Evolutionary conservation across 2,113 vertebrate genomes (phyloP).

Genomic region (Colius striatus): DNA sequence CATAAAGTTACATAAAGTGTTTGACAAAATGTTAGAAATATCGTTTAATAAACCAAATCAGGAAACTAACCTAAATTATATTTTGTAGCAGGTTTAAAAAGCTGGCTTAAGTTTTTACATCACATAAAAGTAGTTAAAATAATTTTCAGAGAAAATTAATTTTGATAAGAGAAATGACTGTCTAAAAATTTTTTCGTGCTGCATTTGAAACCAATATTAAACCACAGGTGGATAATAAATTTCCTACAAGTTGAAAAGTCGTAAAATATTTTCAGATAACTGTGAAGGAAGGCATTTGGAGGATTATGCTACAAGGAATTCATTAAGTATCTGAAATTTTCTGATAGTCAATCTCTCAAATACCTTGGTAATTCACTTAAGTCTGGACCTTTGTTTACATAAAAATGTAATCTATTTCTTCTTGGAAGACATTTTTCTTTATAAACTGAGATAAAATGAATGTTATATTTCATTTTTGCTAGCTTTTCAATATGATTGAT

Average conservation of each 20-base stretch:
- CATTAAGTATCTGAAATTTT: conserved; percentile 25
- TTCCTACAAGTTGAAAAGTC: conserved; percentile 13
- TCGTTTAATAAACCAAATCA: background rate
- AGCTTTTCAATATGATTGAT: conserved; percentile 63
- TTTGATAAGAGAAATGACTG: conserved; percentile 27
- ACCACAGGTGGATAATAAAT: conserved; percentile 6
- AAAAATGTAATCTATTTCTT: conserved; percentile 28
- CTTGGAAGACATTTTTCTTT: conserved; percentile 34
- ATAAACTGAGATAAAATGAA: conserved; percentile 37
- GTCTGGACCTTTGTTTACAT: conserved; percentile 23
- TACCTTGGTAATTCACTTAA: conserved; percentile 30
- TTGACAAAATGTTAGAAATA: background rate
- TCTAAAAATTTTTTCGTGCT: background rate
- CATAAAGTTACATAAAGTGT: background rate
- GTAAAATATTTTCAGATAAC: conserved; percentile 1
- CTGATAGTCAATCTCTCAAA: conserved; percentile 8
- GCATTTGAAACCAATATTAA: background rate
- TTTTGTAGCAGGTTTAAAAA: background rate
- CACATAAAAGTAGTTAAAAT: conserved; percentile 13
- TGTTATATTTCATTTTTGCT: conserved; percentile 60
- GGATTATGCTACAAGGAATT: background rate
- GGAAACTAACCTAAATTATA: background rate
- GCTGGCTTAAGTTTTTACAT: background rate
- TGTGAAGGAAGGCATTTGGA: background rate
- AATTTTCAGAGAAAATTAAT: conserved; percentile 32